Evolutionary conservation across 2,888 invertebrate genomes (phyloP), one percentile per base, ranked within the genome.

Genomic region (Perithous albicinctus): DNA sequence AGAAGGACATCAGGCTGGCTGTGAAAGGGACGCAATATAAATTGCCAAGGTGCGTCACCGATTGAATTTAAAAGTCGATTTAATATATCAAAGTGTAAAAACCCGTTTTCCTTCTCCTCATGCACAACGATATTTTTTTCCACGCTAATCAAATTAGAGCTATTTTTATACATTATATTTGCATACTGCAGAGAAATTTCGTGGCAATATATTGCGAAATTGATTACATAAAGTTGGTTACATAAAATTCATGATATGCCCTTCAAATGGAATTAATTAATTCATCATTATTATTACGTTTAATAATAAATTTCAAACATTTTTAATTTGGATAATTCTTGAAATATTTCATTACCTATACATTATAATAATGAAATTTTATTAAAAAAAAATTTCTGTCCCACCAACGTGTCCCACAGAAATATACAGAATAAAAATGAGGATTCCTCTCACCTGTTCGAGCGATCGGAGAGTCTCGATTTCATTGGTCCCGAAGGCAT

Each of bases 81-180:
- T 29, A 54, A 74, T 35, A 32, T 18, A 32, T 23, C 23, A 32
- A 73, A 67, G 12, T 35, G 48, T 12, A 3, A 64, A n/a, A 64
- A 70, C 85, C 86, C 87, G 85, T 86, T 88, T 89, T 84, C 88
- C 88, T 89, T 90, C 88, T 90, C 90, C 90, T 89, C 89, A 87
- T 90, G 88, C 85, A 73, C 78, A 76, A 73, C 8, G n/a, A 66
- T 35, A 35, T 29, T 46, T 69, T 8, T 10, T 20, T 64, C 15
- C 12, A 35, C 51, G 20, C 8, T 54, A 15, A 32, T n/a, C 8
- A 20, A 26, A 8, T n/a, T n/a, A 43, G 8, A 56, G 51, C 59
- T 73, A 67, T 26, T n/a, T 8, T 35, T 43, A 35, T 2, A 10
- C 26, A 23, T n/a, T 12, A 41, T 12, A n/a, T 12, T 2, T 41